Percentiles rank a stretch among this genome's conserved stretches.
Conservation (phyloP, 2,797 vertebrate genomes). For the Enteromius paludinosus region DNA sequence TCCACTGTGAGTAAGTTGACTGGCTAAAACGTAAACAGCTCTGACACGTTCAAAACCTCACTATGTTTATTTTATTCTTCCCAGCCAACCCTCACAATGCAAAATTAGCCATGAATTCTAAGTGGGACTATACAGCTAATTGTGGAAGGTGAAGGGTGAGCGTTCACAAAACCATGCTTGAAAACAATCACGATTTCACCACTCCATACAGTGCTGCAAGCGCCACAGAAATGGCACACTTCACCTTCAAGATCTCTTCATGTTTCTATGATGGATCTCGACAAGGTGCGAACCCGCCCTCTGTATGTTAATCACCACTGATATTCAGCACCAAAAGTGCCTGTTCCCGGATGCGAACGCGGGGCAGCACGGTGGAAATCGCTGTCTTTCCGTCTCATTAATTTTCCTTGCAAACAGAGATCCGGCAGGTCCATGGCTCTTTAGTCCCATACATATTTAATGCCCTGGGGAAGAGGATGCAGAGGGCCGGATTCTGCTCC, state of each 20-base stretch:
- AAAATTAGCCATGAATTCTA: background rate
- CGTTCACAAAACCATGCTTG: background rate
- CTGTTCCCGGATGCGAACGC: background rate
- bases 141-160: background rate
- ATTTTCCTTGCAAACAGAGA: conserved; percentile 53
- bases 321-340: conserved; percentile 43
- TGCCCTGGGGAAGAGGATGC: conserved; percentile 20
- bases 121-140: background rate
- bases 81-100: background rate
- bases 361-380: conserved; percentile 32
- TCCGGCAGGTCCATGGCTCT: conserved; percentile 49
- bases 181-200: background rate
- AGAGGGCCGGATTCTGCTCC: conserved; percentile 34
- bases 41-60: background rate
- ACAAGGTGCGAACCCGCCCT: conserved; percentile 8
- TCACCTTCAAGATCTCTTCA: background rate
- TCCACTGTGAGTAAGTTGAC: background rate
- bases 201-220: background rate
- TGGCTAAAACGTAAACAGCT: background rate
- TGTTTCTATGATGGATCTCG: background rate
- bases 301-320: conserved; percentile 36
- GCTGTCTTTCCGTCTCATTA: conserved; percentile 56
- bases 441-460: conserved; percentile 59
- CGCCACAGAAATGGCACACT: background rate
- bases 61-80: background rate